Base-by-base conservation (phyloP, 2,113 vertebrate species). In the Percopsis transmontana region DNA sequence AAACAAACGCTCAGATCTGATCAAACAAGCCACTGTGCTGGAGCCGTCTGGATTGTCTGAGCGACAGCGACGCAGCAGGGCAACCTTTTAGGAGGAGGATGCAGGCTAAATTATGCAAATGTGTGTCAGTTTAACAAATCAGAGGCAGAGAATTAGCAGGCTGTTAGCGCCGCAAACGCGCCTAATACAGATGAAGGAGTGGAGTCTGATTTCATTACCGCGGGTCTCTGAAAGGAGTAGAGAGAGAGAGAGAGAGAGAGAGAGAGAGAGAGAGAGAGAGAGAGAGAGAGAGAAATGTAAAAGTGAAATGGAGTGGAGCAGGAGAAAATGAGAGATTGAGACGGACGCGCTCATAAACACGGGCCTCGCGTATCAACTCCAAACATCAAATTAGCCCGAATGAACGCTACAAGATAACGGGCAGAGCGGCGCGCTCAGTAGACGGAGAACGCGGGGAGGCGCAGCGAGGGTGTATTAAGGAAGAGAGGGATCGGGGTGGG, bases 321-420 rank as follows among this genome's bases (percentile, higher is more conserved):
- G 12, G 50, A 19, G 18, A 20, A 39, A 11, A 42, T 24, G 76
- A 73, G 75, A 77, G 75, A 1, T 23, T 38, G 74, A 78, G 87
- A 88, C 74, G 66, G 56, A 84, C 71, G 67, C 76, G 56, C 64
- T 56, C 70, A 79, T 19, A 79, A 85, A 85, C 83, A 82, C 66
- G 75, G 53, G 44, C 59, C 62, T 84, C n/a, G n/a, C n/a, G n/a
- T n/a, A 91, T 88, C 88, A 76, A 81, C 68, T 80, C 41, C 81
- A 85, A 87, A 87, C 78, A 89, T 89, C 86, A 89, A 91, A 91
- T 91, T 86, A 90, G 80, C 83, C 62, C 85, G 5, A 88, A 89
- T 88, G 87, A 87, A 88, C 77, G 82, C 70, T 70, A 87, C 85
- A 86, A 83, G 87, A 87, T 84, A 83, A 81, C 85, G 77, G 74